Conservation (phyloP, 2,888 invertebrate genomes). For the Chesias legatella region DNA sequence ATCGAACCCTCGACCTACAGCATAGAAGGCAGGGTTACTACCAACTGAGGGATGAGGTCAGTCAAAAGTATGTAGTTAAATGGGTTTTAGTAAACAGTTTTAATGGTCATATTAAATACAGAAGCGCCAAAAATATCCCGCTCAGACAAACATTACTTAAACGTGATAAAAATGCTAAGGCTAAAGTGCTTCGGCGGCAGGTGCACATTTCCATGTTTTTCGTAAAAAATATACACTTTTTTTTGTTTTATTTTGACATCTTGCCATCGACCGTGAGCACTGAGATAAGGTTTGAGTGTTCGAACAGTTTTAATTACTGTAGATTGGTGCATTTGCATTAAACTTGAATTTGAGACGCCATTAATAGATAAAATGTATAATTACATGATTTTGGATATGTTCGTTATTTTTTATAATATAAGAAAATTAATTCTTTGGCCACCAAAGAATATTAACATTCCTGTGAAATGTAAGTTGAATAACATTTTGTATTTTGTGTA, state of each 20-base stretch:
- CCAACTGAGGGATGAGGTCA: no score
- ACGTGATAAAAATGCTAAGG: conserved; percentile 21
- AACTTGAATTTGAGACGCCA: conserved; percentile 13
- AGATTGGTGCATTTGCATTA: conserved; percentile 15
- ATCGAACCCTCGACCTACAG: no score
- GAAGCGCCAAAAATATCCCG: neutral
- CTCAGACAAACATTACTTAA: conserved; percentile 5
- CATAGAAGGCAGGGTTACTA: no score
- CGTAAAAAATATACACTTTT: conserved; percentile 13
- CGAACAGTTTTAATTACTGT: conserved; percentile 14
- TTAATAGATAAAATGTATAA: conserved; percentile 2
- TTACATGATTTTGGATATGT: no score
- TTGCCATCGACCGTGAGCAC: conserved; percentile 10
- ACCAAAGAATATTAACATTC: no score
- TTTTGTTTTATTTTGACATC: conserved; percentile 23
- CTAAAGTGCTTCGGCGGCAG: conserved; percentile 10
- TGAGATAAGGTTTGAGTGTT: conserved; percentile 21
- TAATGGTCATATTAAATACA: no score
- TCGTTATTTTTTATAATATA: no score
- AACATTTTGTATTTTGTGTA: no score
- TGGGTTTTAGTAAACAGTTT: no score
- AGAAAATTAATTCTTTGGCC: no score
- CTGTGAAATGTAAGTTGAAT: no score
- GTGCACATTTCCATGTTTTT: conserved; percentile 11
- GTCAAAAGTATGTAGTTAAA: no score